Conservation (phyloP, 2,888 invertebrate species). For the Tiliacea citrago region DNA sequence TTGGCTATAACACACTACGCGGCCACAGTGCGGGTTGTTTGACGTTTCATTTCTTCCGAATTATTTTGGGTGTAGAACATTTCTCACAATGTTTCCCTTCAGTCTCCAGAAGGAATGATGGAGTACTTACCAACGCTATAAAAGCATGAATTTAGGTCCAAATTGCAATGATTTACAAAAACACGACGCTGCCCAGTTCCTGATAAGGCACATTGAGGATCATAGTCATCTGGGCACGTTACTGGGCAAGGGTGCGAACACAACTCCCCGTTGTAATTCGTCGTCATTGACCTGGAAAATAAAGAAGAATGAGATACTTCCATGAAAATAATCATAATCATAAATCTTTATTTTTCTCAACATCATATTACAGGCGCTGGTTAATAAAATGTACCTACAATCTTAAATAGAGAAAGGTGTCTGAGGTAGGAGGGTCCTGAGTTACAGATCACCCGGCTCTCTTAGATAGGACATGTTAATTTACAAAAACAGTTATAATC, state of each 20-base stretch:
- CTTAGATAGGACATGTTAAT: too few relatives aligned
- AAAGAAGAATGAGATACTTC: too few relatives aligned
- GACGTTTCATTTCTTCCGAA: not conserved
- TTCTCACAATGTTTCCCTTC: not conserved
- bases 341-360: too few relatives aligned
- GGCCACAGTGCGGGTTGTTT: not conserved
- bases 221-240: slow-evolving; percentile 81
- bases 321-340: too few relatives aligned
- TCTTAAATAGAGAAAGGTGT: too few relatives aligned
- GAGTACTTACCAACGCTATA: slow-evolving; percentile 73
- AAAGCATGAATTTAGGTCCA: slow-evolving; percentile 81
- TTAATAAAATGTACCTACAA: too few relatives aligned
- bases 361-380: too few relatives aligned
- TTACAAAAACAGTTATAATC: too few relatives aligned
- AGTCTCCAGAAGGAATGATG: too few relatives aligned
- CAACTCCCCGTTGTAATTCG: slow-evolving; percentile 70
- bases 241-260: slow-evolving; percentile 81
- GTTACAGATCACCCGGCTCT: too few relatives aligned
- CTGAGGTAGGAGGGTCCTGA: too few relatives aligned
- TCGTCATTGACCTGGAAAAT: slow-evolving; percentile 73
- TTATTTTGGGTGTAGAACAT: not conserved
- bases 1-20: not conserved
- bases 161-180: slow-evolving; percentile 83
- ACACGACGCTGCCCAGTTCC: slow-evolving; percentile 70
- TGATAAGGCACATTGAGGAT: slow-evolving; percentile 81